phyloP scores from a whole-genome alignment of 2,113 vertebrate genomes.

The Colius striatus region DNA sequence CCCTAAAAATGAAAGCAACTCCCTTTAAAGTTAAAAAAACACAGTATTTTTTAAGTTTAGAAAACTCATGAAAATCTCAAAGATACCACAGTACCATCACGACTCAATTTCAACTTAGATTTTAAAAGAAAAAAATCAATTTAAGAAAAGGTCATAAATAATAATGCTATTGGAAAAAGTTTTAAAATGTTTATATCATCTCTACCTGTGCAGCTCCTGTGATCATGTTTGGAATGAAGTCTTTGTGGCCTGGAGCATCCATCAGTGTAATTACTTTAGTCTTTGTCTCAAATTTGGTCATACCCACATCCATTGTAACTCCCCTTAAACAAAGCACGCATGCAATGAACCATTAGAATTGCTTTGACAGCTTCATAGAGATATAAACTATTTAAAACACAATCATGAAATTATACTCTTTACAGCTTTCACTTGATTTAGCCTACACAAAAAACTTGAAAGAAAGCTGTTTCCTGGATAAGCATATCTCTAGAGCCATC shows the following conservation, averaged over 20 bases:
- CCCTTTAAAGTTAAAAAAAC: background rate
- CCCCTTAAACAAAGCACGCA: constrained; percentile 82
- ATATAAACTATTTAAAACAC: background rate
- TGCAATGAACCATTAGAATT: background rate
- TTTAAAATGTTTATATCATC: background rate
- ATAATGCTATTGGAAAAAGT: background rate
- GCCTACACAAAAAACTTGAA: background rate
- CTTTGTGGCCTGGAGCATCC: constrained; percentile 98
- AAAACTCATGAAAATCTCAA: background rate
- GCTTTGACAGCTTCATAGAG: background rate
- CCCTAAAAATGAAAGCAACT: background rate
- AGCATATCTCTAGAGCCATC: background rate
- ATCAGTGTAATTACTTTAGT: constrained; percentile 96
- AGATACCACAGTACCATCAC: background rate
- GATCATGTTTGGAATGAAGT: constrained; percentile 99
- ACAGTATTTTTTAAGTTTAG: background rate
- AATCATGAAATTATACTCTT: background rate
- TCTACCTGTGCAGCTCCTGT: constrained; percentile 97
- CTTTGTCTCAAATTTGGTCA: constrained; percentile 96
- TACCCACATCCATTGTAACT: constrained; percentile 98
- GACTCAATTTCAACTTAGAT: background rate
- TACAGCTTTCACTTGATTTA: background rate
- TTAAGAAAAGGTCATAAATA: background rate
- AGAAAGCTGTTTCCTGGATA: background rate
- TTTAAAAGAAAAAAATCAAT: background rate